These are phyloP conservation scores for Agraylea sexmaculata DNA, from an alignment of 1,140 invertebrate genomes.

Conservation along the genomic window DNA sequence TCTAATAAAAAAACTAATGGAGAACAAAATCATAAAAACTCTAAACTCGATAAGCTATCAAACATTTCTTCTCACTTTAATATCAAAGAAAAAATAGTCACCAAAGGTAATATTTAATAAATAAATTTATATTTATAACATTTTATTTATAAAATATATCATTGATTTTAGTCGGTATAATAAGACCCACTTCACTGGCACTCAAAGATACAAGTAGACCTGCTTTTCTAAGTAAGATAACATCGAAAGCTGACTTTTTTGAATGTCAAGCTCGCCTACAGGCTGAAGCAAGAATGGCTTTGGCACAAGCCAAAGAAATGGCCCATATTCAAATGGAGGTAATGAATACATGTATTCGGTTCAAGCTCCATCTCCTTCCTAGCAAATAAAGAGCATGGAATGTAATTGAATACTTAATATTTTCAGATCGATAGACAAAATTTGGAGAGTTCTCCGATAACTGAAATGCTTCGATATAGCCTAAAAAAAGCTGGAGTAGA, in stretches of 20 bases:
- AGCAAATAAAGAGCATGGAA: too few relatives aligned
- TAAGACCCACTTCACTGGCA: slow-evolving; percentile 31
- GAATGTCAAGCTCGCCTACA: slow-evolving; percentile 72
- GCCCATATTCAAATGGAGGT: slow-evolving; percentile 89
- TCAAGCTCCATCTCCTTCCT: neutral
- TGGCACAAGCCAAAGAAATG: slow-evolving; percentile 85
- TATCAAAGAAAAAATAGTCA: slow-evolving; percentile 4
- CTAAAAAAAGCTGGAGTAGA: slow-evolving; percentile 74
- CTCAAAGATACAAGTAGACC: slow-evolving; percentile 22
- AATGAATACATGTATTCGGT: slow-evolving; percentile 20
- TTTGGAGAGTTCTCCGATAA: slow-evolving; percentile 71
- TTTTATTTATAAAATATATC: neutral
- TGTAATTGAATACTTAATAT: slow-evolving; percentile 4
- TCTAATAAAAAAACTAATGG: slow-evolving; percentile 10
- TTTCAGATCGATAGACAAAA: slow-evolving; percentile 58
- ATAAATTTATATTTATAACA: neutral
- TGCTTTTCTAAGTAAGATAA: slow-evolving; percentile 25
- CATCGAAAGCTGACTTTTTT: slow-evolving; percentile 60
- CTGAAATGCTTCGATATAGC: slow-evolving; percentile 67
- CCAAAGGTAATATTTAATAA: slow-evolving; percentile 6
- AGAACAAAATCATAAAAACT: too few relatives aligned
- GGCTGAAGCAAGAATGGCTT: slow-evolving; percentile 77
- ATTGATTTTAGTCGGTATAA: slow-evolving; percentile 8
- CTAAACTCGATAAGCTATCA: too few relatives aligned
- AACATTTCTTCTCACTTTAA: too few relatives aligned